A percentile compares a stretch with the other conserved stretches of the same genome.
phyloP scores from a whole-genome alignment of 2,797 vertebrate genomes.

The Tragelaphus oryx region DNA sequence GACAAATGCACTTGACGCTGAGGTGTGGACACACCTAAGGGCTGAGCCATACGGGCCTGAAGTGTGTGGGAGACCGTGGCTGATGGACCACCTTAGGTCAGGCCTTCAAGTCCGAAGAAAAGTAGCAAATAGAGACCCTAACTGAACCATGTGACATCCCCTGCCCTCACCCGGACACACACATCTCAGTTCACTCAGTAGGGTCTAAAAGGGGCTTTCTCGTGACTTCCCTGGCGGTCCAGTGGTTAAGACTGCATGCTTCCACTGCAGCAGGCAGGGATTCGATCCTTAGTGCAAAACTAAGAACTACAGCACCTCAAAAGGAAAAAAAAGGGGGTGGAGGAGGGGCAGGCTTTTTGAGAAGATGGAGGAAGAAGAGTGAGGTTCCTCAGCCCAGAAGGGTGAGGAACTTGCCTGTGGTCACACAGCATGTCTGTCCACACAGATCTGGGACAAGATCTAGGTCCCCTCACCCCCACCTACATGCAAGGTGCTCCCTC shows the following conservation, averaged over 20 bases:
- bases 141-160: neutral
- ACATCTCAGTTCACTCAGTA: neutral
- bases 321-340: too few relatives aligned
- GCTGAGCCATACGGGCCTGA: neutral
- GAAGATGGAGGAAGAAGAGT: neutral
- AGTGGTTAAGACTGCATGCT: neutral
- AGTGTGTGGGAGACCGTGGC: neutral
- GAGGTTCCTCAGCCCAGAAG: neutral
- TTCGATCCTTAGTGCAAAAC: neutral
- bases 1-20: neutral
- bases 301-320: neutral
- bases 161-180: fast-evolving
- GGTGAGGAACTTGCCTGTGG: neutral
- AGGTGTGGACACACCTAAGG: neutral
- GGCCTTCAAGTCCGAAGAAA: neutral
- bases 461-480: neutral
- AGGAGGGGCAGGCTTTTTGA: neutral
- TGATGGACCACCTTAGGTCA: neutral
- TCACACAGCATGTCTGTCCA: neutral
- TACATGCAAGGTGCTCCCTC: neutral
- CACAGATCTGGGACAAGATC: neutral
- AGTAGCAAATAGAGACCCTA: neutral
- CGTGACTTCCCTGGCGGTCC: neutral
- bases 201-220: neutral
- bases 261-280: neutral